phyloP scores from a whole-genome alignment of 2,888 invertebrate genomes.

The Alsophila aescularia region DNA sequence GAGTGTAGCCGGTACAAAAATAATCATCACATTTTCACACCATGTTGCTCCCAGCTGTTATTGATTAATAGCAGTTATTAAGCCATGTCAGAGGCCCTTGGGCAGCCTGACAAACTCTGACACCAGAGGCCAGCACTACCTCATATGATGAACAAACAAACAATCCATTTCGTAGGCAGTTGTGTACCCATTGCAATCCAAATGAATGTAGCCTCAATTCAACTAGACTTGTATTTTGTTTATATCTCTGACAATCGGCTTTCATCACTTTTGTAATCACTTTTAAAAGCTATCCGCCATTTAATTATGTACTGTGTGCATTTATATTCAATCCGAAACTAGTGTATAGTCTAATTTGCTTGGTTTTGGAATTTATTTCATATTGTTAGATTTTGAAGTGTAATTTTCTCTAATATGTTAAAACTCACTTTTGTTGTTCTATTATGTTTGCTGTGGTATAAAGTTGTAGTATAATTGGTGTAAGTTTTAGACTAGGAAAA shows the following conservation, averaged over 20 bases:
- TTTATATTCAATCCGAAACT: conserved; percentile 61
- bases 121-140: too few relatives aligned
- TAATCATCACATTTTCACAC: conserved; percentile 71
- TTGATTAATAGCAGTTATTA: too few relatives aligned
- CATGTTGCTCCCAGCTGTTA: too few relatives aligned
- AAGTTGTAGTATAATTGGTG: conserved; percentile 55
- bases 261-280: conserved; percentile 79
- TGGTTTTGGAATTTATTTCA: conserved; percentile 53
- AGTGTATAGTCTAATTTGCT: conserved; percentile 63
- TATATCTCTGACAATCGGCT: conserved; percentile 80
- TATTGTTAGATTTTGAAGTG: conserved; percentile 34
- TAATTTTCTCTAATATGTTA: conserved; percentile 40
- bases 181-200: conserved; percentile 73
- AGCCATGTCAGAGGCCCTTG: too few relatives aligned
- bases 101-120: too few relatives aligned
- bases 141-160: too few relatives aligned
- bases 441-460: conserved; percentile 44
- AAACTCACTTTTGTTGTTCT: conserved; percentile 43
- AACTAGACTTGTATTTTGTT: conserved; percentile 75
- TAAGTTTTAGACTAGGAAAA: conserved; percentile 51
- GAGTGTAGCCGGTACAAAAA: conserved; percentile 76
- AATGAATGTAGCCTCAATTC: conserved; percentile 78
- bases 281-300: conserved; percentile 69
- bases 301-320: conserved; percentile 74
- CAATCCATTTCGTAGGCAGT: conserved; percentile 77